These are phyloP conservation scores for Gobio occitaniae DNA, from an alignment of 2,797 vertebrate genomes.

Conservation along the genomic window DNA sequence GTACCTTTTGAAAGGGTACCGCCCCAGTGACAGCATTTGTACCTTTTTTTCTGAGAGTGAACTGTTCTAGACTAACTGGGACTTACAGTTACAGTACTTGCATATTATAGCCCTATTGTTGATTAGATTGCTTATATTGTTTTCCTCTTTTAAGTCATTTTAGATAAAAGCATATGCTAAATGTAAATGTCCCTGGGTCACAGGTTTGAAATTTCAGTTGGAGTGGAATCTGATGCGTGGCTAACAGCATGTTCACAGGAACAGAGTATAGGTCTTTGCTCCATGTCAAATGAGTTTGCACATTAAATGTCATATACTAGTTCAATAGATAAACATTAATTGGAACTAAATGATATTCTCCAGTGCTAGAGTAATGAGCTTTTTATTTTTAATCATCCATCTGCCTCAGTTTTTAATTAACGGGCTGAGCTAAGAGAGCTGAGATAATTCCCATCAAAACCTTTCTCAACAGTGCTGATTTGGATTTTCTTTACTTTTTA, in stretches of 20 bases:
- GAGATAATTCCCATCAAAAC: constrained; percentile 21
- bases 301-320: constrained; percentile 18
- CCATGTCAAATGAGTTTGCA: constrained; percentile 1
- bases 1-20: too few relatives aligned
- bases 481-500: constrained; percentile 28
- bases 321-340: constrained; percentile 29
- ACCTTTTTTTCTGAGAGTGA: too few relatives aligned
- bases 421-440: constrained; percentile 26
- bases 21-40: too few relatives aligned
- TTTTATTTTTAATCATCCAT: constrained; percentile 45
- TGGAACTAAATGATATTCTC: constrained; percentile 45
- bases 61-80: background rate
- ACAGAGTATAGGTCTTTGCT: background rate
- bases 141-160: background rate
- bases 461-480: constrained; percentile 24
- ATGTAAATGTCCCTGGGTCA: constrained; percentile 10
- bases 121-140: background rate
- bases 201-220: constrained; percentile 8
- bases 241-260: constrained; percentile 9
- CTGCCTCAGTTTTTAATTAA: constrained; percentile 48
- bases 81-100: background rate
- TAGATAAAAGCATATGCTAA: background rate
- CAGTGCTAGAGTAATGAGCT: constrained; percentile 36
- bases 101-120: background rate
- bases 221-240: background rate